Evolutionary conservation across 2,888 invertebrate species (phyloP), one percentile per base, ranked within the genome.

Genomic region (Nomada ruficornis): DNA sequence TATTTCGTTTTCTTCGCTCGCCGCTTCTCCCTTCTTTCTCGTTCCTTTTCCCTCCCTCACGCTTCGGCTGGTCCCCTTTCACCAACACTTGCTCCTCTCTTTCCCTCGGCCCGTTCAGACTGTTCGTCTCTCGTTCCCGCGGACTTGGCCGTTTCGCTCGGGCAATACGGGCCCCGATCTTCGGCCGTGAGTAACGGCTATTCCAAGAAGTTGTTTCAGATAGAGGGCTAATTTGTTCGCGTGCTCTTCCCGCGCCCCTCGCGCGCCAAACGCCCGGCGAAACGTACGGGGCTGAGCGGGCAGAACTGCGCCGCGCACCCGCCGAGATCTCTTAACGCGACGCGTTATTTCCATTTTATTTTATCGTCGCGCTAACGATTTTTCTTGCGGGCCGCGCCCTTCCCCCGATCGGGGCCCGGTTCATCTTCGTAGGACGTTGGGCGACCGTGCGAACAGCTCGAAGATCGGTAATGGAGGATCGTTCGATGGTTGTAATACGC

Each of bases 191-290:
- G 92, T 93, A 92, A 93, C 93, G 92, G 91, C 92, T 93, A 92
- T 93, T 93, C 93, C 91, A 88, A 92, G 92, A 92, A 92, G 92
- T 93, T 92, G 92, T 93, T 93, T 93, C 92, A 92, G 92, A 93
- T 92, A 92, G 92, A 90, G 91, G 91, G 92, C 93, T 93, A 92
- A 93, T 93, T 93, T 92, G 92, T 93, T 93, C 92, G 90, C 91
- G 91, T 91, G 91, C 89, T 85, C 83, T 83, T 84, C 82, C 77
- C 86, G 68, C 86, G 80, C 82, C 82, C 82, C 77, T 67, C 72
- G 60, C 65, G 23, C 54, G 50, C 57, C 7, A 44, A 50, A 59
- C 50, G 57, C 50, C 63, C 74, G 44, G 42, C 47, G 55, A 60
- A 80, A 82, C 79, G 83, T 82, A 87, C 84, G 78, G 84, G 83